Evolutionary conservation across 2,797 vertebrate genomes (phyloP).

Genomic region (Anomalospiza imberbis): DNA sequence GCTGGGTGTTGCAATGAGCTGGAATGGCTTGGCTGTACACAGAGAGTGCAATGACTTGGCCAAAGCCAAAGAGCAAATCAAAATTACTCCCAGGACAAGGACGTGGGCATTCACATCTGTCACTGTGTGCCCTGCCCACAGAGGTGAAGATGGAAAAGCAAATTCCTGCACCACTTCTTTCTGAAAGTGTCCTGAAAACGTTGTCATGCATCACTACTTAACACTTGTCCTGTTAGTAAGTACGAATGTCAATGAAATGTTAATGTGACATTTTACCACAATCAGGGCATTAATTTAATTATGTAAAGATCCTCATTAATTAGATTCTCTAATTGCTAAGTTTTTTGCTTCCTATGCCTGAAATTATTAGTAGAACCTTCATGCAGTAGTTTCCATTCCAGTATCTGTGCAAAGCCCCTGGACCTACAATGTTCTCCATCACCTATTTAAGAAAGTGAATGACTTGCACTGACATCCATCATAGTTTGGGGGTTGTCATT

Average conservation of each 20-base stretch:
- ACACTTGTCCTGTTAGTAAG: constrained; percentile 2
- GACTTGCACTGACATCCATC: background rate
- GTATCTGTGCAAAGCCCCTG: background rate
- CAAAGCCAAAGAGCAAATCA: background rate
- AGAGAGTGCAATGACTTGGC: background rate
- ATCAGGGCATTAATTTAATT: constrained; percentile 53
- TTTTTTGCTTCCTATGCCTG: background rate
- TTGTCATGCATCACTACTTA: background rate
- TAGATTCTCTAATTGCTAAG: constrained; percentile 5
- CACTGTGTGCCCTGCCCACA: background rate
- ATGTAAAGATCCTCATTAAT: constrained; percentile 41
- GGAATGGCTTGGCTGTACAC: background rate
- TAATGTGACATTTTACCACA: constrained; percentile 58
- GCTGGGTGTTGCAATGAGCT: background rate
- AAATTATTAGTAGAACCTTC: background rate
- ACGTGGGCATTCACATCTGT: background rate
- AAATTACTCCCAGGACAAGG: background rate
- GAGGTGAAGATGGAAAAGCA: background rate
- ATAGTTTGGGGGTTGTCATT: background rate
- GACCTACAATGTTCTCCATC: background rate
- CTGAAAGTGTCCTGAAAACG: background rate
- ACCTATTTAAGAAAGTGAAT: background rate
- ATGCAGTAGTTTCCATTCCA: background rate
- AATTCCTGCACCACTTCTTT: background rate
- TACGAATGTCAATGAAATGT: constrained; percentile 38